Base-by-base conservation (phyloP, 2,113 vertebrate species). In the Melanerpes formicivorus region DNA sequence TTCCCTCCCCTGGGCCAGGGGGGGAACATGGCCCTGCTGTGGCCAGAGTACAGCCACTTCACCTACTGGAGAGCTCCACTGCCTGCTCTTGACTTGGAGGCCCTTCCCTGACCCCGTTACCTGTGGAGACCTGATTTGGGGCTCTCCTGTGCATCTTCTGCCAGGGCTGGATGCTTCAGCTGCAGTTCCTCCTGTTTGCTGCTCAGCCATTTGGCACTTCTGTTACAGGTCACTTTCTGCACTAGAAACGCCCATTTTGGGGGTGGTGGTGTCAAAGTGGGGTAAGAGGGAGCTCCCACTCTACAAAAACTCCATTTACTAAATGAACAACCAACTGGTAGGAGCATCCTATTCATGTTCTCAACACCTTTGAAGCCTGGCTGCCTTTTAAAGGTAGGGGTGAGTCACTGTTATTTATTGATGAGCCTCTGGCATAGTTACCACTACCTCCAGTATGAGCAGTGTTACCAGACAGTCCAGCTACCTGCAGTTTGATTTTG, bases 21-120 rank as follows among this genome's bases (percentile, higher is more conserved):
- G 15, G 86, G 84, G 14, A 96, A 70, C 1, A 2, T 73, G 5
- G 96, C 97, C 66, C 97, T 99, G 71, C 80, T 95, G 79, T 97
- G 96, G 46, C 98, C 99, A 0, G 98, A 99, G 18, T 99, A 94
- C 96, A 99, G 98, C 96, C 97, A 97, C 58, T 98, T 98, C 84
- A 80, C 97, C 70, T 99, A 84, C 86, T 99, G 98, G 98, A 98
- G 97, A 84, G 83, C 97, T 44, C 97, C 98, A 0, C 71, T 99
- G 78, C 97, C 97, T 14, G 60, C 96, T 25, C 42, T 98, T 87
- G 97, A 82, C 67, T 77, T 79, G 25, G 82, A 89, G 90, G 54
- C 52, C 52, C 74, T 95, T 19, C 69, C 60, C 77, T 97, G 87
- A 72, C 6, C 18, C 56, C 0, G 0, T 26, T 67, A 40, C 42